Percentiles rank a stretch among this genome's conserved stretches.
Evolutionary conservation across 1,140 invertebrate genomes (phyloP).

Genomic region (Halictus rubicundus): DNA sequence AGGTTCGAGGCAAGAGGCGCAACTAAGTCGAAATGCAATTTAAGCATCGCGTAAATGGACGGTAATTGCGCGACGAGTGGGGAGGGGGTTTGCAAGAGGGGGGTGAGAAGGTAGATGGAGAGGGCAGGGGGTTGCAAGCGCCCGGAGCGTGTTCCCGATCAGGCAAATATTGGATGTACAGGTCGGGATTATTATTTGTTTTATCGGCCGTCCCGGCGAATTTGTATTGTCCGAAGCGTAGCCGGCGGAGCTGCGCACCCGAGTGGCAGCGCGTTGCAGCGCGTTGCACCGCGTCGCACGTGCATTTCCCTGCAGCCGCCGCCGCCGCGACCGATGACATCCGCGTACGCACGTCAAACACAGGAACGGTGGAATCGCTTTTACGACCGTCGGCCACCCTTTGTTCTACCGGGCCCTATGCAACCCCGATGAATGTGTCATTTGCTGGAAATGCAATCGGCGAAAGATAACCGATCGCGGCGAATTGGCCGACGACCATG

Average conservation of each 20-base stretch:
- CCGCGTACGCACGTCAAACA: conserved; percentile 52
- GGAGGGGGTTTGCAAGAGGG: too few species aligned
- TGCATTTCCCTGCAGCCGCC: neutral
- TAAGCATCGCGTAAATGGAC: conserved; percentile 31
- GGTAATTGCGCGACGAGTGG: conserved; percentile 25
- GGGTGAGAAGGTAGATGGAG: too few species aligned
- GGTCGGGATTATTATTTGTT: conserved; percentile 56
- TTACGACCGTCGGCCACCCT: conserved; percentile 23
- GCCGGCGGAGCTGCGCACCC: too few species aligned
- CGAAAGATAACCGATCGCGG: conserved; percentile 25
- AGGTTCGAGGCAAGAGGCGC: neutral
- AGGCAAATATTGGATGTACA: conserved; percentile 45
- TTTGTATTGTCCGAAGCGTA: conserved; percentile 22
- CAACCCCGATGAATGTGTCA: conserved; percentile 36
- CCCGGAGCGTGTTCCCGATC: conserved; percentile 23
- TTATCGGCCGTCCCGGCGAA: conserved; percentile 45
- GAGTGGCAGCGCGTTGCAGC: too few species aligned
- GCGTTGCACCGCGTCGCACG: neutral
- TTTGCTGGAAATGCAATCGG: conserved; percentile 49
- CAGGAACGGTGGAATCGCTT: conserved; percentile 48
- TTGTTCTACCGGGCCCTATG: neutral
- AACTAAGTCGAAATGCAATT: conserved; percentile 38
- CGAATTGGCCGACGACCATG: neutral
- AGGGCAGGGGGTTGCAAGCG: too few species aligned
- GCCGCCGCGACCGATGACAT: conserved; percentile 35